Base-by-base conservation (phyloP, 2,888 invertebrate genomes). In the Cremastobaeus sp. region DNA sequence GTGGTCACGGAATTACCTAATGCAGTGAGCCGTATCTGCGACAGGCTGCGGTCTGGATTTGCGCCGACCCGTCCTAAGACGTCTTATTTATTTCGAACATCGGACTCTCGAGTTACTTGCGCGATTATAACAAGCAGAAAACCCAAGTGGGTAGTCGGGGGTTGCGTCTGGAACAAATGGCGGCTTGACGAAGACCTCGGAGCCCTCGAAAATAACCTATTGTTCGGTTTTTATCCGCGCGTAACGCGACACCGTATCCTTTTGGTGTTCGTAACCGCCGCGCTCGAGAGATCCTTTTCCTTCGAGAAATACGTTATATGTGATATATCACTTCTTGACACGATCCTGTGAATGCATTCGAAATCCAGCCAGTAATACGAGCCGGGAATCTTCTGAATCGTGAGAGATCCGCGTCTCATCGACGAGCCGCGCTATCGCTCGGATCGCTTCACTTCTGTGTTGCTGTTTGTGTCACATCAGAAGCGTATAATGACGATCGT, bases 161-260 rank as follows among this genome's bases (percentile, higher is more conserved):
- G 77, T 81, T 54, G 54, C 77, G 66, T 72, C 74, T 76, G 74
- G 72, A 77, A 79, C 77, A 80, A 80, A 83, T 79, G 66, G 78
- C 59, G 75, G 57, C 77, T 76, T 79, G 81, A 82, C 83, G 81
- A 82, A 78, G 78, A 69, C 65, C 74, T 70, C 50, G 70, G 66
- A 54, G 54, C 75, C 76, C 76, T 76, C 76, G 71, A 81, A 81
- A 82, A 83, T 80, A 80, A 77, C 41, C 79, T 62, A 83, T 83
- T 83, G 81, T 83, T 64, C 80, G 78, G 79, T 81, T 81, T 78
- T 80, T 83, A 81, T 82, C 66, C 45, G 37, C 79, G 70, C 69
- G 83, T 78, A 82, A 83, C 79, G 68, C 76, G 83, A 83, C 81
- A 83, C 75, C 80, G 71, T 70, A 76, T 81, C 75, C 79, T 79